Evolutionary conservation across 2,888 invertebrate genomes (phyloP), one percentile per base, ranked within the genome.

Genomic region (Leuctra nigra): DNA sequence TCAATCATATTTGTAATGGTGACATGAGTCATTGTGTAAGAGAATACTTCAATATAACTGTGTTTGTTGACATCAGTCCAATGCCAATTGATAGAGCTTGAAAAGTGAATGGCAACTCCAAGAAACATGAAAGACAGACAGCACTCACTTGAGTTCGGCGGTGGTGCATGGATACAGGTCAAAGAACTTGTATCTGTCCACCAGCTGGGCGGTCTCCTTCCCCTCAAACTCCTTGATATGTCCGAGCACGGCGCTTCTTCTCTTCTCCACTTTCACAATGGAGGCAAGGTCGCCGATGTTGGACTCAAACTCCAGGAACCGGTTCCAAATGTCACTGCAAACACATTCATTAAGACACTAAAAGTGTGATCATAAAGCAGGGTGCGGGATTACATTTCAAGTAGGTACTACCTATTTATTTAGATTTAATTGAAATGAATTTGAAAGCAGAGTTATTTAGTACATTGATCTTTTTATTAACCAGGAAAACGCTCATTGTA

Each of bases 221-320:
- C 95, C 97, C 73, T 95, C 94, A 68, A 94, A 96, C 70, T 95
- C 95, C 75, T 94, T 92, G 22, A 95, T 83, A 87, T 91, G 69
- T 35, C 94, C 93, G 61, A 96, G 75, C 0, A 95, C 90, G 9
- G 91, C 86, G 66, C 94, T 89, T 44, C 98, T 76, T 39, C 97
- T 72, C 68, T 94, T 91, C 72, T 99, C 97, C 4, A 99, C 97
- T 76, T 99, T 99, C 0, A 96, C 87, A 60, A 99, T 95, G 75
- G 94, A 94, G 50, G 95, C 88, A 53, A 99, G 73, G 73, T 99
- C 99, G 0, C 99, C 99, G 62, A 99, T 96, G 67, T 96, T 95
- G 50, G 95, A 94, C 74, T 99, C 99, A 71, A 99, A 99, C 71
- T 99, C 96, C 63, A 99, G 75, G 71, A 99, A 99, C 60, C 91